Evolutionary conservation across 2,113 vertebrate species (phyloP).

Genomic region (Petroica traversi): DNA sequence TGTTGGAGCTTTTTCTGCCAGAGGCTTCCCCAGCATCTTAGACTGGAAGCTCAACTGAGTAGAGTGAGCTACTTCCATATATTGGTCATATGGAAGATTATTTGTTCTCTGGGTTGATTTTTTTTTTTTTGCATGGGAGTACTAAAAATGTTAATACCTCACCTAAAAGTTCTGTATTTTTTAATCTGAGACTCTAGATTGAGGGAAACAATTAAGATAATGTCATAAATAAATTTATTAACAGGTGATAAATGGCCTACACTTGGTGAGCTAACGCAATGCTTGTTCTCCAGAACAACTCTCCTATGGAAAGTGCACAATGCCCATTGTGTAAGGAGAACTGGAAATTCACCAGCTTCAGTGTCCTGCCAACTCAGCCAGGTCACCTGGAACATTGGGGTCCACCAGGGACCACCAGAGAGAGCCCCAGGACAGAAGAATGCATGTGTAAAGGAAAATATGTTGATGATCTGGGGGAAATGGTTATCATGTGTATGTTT

Average conservation of each 20-base stretch:
- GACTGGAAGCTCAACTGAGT: not conserved
- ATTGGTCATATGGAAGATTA: not conserved
- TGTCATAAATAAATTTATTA: not conserved
- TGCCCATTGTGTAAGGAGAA: not conserved
- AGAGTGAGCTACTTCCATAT: not conserved
- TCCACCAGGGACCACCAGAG: not conserved
- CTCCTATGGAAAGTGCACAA: not conserved
- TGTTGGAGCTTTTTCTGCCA: slow-evolving; percentile 10
- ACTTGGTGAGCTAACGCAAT: not conserved
- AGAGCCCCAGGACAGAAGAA: not conserved
- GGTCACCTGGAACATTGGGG: not conserved
- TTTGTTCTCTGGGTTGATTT: not conserved
- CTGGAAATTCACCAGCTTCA: not conserved
- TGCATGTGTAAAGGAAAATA: fast-evolving
- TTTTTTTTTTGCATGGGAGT: not conserved
- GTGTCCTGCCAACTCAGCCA: not conserved
- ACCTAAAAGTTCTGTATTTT: not conserved
- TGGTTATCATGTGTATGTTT: not conserved
- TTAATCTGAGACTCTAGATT: not conserved
- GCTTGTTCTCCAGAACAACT: not conserved
- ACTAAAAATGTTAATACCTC: not conserved
- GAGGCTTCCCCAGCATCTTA: not conserved
- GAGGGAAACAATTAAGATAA: not conserved
- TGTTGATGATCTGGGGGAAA: not conserved
- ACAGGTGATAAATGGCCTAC: not conserved